Evolutionary conservation across 2,888 invertebrate species (phyloP), one percentile per base, ranked within the genome.

Genomic region (Arctia plantaginis): DNA sequence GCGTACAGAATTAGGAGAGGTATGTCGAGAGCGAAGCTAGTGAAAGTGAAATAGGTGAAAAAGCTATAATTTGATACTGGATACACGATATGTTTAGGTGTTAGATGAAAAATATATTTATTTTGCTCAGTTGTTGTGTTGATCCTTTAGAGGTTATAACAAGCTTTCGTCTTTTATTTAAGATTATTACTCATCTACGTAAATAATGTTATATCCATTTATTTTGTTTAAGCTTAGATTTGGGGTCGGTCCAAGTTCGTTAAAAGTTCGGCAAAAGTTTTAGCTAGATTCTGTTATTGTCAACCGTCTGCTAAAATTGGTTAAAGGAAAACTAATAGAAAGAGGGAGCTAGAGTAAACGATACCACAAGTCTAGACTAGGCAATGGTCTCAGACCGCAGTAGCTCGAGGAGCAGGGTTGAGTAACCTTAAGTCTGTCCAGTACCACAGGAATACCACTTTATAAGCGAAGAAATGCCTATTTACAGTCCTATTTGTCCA

Each of bases 1-100:
- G 69, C 92, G 1, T 76, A 76, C 55, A 88, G 91, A 81, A 90
- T 93, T 0, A 87, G 94, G 76, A 83, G 93, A 93, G 93, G 93
- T 93, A 85, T 71, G 91, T 90, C 66, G 20, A 44, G 47, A 44
- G 33, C 33, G 73, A 88, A 87, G 89, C 85, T 88, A 88, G 76
- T 87, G 86, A 79, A 77, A 78, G 76, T 80, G 79, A 70, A 69
- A 75, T 76, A 55, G 69, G 72, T 66, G 75, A 59, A 41, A 41
- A 12, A 12, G 23, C 23, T 69, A n/a, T n/a, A 3, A 27, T 41
- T 15, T 33, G 23, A 27, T 18, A 18, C 55, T 41, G 20, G 13
- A 59, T 51, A 13, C 13, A 33, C 20, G 27, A 18, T 27, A 41
- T 18, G 30, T 13, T 27, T 7, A 67, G 3, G 12, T 47, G 27